phyloP scores from a whole-genome alignment of 2,797 vertebrate species.

The Nasua narica region DNA sequence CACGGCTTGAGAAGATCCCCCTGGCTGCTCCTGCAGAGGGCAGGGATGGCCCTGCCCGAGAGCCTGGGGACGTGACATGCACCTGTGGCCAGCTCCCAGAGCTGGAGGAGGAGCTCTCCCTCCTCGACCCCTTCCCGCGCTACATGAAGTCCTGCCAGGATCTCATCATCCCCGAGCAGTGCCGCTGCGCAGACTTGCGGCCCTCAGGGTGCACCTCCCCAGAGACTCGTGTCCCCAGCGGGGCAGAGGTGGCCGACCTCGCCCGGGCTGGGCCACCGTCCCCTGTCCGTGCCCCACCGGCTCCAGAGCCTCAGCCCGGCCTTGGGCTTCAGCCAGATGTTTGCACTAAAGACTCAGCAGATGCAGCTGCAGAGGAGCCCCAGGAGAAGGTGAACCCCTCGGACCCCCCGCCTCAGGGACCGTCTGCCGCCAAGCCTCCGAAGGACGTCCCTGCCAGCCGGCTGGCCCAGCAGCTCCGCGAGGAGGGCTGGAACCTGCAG shows the following conservation, averaged over 20 bases:
- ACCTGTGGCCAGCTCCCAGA: slow-evolving; percentile 81
- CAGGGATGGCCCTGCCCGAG: slow-evolving; percentile 42
- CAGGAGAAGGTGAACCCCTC: slow-evolving; percentile 81
- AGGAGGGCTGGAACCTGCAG: slow-evolving; percentile 94
- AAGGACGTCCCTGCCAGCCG: slow-evolving; percentile 82
- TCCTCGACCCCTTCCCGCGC: slow-evolving; percentile 85
- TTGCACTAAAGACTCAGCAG: slow-evolving; percentile 79
- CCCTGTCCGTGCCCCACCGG: slow-evolving; percentile 29
- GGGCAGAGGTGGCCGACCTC: slow-evolving; percentile 57
- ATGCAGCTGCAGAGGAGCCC: slow-evolving; percentile 82
- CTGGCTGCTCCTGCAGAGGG: slow-evolving; percentile 36
- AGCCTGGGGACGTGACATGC: not conserved
- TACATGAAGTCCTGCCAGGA: slow-evolving; percentile 88
- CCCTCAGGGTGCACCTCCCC: slow-evolving; percentile 69
- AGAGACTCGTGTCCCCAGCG: slow-evolving; percentile 7
- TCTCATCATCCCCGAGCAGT: slow-evolving; percentile 84
- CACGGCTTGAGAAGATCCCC: slow-evolving; percentile 71
- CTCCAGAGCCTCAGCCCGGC: slow-evolving; percentile 73
- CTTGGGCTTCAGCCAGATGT: slow-evolving; percentile 72
- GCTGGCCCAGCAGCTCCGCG: slow-evolving; percentile 89
- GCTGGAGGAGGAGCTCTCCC: slow-evolving; percentile 84
- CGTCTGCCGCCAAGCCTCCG: slow-evolving; percentile 78
- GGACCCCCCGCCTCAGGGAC: slow-evolving; percentile 81
- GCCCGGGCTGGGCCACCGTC: slow-evolving; percentile 36
- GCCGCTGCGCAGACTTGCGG: slow-evolving; percentile 74